phyloP scores from a whole-genome alignment of 2,888 invertebrate species.

The Ptycholaimellus sp. region DNA sequence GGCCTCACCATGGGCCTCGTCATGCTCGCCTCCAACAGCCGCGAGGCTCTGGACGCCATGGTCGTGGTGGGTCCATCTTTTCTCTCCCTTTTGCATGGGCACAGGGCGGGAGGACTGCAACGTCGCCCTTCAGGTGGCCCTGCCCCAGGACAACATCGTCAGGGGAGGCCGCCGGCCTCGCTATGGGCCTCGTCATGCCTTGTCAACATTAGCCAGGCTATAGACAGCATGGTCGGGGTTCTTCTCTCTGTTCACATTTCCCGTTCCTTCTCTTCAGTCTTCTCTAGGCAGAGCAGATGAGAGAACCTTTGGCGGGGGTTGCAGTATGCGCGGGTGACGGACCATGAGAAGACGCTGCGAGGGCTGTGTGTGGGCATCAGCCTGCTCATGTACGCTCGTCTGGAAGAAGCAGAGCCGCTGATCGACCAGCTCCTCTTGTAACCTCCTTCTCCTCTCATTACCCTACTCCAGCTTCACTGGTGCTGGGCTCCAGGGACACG shows the following conservation, averaged over 20 bases:
- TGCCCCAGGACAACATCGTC: constrained; percentile 94
- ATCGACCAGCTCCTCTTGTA: constrained; percentile 50
- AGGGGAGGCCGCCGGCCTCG: constrained; percentile 96
- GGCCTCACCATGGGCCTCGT: no score
- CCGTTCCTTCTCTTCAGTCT: background rate
- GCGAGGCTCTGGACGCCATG: no score
- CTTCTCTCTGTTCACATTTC: no score
- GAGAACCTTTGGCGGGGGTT: constrained; percentile 15
- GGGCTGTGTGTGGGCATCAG: constrained; percentile 89
- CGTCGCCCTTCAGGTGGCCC: constrained; percentile 78
- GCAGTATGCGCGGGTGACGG: constrained; percentile 71
- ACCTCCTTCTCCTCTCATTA: background rate
- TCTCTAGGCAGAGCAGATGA: constrained; percentile 9
- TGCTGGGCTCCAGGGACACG: constrained; percentile 16
- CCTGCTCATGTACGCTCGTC: constrained; percentile 78
- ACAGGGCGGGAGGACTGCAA: constrained; percentile 67
- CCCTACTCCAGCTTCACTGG: background rate
- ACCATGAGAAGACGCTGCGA: constrained; percentile 90
- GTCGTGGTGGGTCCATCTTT: no score
- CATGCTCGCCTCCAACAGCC: no score
- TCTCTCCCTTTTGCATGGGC: no score
- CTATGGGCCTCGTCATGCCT: constrained; percentile 97
- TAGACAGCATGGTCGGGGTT: constrained; percentile 33
- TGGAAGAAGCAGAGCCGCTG: constrained; percentile 82
- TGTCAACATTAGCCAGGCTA: constrained; percentile 79